Conservation (phyloP, 92 coral and sea anemone species). For the Palythoa heliodiscus region DNA sequence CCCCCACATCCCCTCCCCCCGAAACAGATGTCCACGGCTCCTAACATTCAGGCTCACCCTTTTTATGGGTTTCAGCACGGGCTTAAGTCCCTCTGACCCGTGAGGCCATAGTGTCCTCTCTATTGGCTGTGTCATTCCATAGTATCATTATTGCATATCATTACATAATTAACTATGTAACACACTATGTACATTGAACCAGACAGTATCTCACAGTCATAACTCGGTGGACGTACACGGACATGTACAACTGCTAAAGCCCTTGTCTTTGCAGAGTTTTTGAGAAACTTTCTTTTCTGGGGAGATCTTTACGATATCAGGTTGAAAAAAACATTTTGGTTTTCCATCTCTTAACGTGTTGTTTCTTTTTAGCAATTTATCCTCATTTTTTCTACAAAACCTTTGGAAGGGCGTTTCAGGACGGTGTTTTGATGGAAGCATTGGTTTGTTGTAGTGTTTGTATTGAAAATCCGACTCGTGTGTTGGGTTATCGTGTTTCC, state of each 20-base stretch:
- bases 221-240: neutral
- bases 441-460: constrained; percentile 16
- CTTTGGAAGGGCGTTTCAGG: constrained; percentile 24
- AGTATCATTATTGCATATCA: too few species aligned
- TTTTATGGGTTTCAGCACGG: too few species aligned
- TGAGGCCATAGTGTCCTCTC: too few species aligned
- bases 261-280: neutral
- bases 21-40: too few species aligned
- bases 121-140: too few species aligned
- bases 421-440: neutral
- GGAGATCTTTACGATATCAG: constrained; percentile 61
- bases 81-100: too few species aligned
- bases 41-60: too few species aligned
- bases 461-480: neutral
- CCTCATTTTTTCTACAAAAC: constrained; percentile 1
- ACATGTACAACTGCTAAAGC: too few species aligned
- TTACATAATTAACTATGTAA: too few species aligned
- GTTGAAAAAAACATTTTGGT: constrained; percentile 27
- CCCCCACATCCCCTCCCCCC: too few species aligned
- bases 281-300: constrained; percentile 48
- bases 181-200: too few species aligned
- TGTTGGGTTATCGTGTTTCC: neutral
- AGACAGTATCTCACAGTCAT: too few species aligned
- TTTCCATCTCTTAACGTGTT: neutral
- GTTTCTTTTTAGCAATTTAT: constrained; percentile 5